Evolutionary conservation across 2,888 invertebrate species (phyloP), one percentile per base, ranked within the genome.

Genomic region (Selenia dentaria): DNA sequence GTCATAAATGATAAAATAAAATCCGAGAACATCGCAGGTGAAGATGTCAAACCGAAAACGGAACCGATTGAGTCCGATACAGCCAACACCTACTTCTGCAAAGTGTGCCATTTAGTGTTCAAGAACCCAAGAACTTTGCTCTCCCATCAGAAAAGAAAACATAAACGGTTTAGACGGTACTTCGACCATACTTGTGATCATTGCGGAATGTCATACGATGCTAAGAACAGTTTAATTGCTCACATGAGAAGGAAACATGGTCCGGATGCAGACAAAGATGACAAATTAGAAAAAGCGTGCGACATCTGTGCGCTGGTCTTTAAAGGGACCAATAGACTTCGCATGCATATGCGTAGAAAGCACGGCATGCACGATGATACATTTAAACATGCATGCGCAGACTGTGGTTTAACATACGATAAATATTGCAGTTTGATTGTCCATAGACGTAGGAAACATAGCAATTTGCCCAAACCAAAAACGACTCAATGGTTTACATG

Each of bases 291-390:
- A 44, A 54, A 71, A 6, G 77, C 84, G 0, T 89, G 90, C 56
- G 88, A 90, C 1, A 68, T 87, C 0, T 90, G 90, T 37, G 79
- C 85, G 2, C 52, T 88, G 48, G 88, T 88, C 6, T 89, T 90
- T 29, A 87, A 88, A 72, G 90, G 90, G 0, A 70, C 64, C 38
- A 51, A 73, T 0, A 64, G 90, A 10, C 64, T 90, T 44, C 59
- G 88, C 0, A 83, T 88, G 84, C 90, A 90, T 37, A 89, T 88
- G 88, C 59, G 81, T 16, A 67, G 90, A 24, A 88, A 87, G 36
- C 90, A 90, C 41, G 84, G 80, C 0, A 70, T 75, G 0, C 84
- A 82, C 25, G 70, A 79, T 28, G 88, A 89, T 0, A 70, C 84
- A 0, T 90, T 89, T 42, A 77, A 76, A 41, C 75, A 83, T 36